These are phyloP conservation scores for Xestobium rufovillosum DNA, from an alignment of 2,888 invertebrate genomes.

Conservation along the genomic window DNA sequence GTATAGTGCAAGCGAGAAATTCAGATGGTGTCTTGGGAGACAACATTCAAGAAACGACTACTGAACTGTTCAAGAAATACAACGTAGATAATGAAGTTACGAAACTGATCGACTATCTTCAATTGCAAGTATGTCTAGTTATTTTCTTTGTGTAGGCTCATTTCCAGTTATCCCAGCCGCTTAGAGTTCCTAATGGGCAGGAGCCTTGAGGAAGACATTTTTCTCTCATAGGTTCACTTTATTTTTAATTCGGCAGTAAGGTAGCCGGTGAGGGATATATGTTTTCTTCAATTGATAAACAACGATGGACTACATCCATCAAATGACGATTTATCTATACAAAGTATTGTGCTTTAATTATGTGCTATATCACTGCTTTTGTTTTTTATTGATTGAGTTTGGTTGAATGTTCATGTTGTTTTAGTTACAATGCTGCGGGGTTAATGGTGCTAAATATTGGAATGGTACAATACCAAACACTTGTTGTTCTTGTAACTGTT, in stretches of 20 bases:
- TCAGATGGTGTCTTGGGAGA: background rate
- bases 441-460: background rate
- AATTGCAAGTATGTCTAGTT: background rate
- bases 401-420: background rate
- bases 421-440: background rate
- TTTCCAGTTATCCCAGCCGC: no score
- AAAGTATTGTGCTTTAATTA: background rate
- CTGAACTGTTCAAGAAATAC: constrained; percentile 1
- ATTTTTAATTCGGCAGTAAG: background rate
- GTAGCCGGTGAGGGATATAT: background rate
- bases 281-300: constrained; percentile 1
- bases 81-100: background rate
- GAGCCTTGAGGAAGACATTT: no score
- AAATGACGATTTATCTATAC: background rate
- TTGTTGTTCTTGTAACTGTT: background rate
- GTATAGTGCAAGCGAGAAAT: constrained; percentile 2
- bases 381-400: background rate
- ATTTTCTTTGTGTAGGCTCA: no score
- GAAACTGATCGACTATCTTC: background rate
- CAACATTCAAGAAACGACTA: background rate
- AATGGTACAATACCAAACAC: background rate
- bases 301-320: background rate
- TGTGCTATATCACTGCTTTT: no score
- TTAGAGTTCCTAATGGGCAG: no score
- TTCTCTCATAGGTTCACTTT: constrained; percentile 3